Evolutionary conservation across 1,140 invertebrate genomes (phyloP), one percentile per base, ranked within the genome.

Genomic region (Pomacea maculata): DNA sequence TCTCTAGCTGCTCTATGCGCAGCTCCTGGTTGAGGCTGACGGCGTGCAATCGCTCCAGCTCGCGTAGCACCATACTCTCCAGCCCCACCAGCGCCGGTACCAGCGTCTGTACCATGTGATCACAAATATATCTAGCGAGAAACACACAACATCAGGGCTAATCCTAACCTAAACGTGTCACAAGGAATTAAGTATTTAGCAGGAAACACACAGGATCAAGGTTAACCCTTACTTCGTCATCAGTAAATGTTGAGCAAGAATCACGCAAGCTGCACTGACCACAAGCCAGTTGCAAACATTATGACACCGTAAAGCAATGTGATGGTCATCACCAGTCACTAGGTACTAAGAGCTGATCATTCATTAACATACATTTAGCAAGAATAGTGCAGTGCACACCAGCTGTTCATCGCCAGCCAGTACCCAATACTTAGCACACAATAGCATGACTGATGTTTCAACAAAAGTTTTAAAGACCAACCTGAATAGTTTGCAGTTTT

Each of bases 41-140:
- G 21, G 67, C 77, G 17, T 78, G 77, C 19, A 78, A 65, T 14
- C 65, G 34, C 65, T 78, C 77, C 64, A 78, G 54, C 65, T 78
- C 77, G 45, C 77, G 17, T 65, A 78, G 77, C 64, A 78, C 77
- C 65, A 78, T 14, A 29, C 65, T 78, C 77, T 78, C 77, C 65
- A 78, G 52, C 12, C 77, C 77, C 7, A 78, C 25, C 45, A 78
- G 77, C 34, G 77, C 77, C 10, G 77, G 77, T 4, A 78, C 67
- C 77, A 78, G 67, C 12, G 70, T 70, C 77, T 78, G 77, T 12
- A 74, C 9, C 10, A 45, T 45, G 34, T 45, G 3, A 6, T 45
- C 34, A 45, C 3, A 45, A 45, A 45, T 45, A 45, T 45, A 45
- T 45, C 6, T 45, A 45, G 34, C 34, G 6, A 45, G 34, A 45